Percentiles rank a stretch among this genome's conserved stretches.
Evolutionary conservation across 2,797 vertebrate species (phyloP).

Genomic region (Alectoris magna): DNA sequence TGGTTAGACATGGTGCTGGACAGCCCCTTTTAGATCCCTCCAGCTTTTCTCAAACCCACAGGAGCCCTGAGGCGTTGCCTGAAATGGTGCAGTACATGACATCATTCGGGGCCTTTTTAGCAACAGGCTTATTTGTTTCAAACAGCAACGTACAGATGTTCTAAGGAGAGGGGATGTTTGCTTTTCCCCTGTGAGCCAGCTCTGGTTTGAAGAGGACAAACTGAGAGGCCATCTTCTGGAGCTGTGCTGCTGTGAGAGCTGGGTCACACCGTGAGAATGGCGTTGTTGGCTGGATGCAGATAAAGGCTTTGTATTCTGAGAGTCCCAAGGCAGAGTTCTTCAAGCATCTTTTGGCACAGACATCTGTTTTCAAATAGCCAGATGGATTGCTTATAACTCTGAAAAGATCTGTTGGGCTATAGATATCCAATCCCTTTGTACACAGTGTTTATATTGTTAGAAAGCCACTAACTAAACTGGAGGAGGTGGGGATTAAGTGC

Average conservation of each 20-base stretch:
- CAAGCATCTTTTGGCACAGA: neutral
- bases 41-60: neutral
- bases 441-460: neutral
- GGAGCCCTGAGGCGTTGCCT: constrained; percentile 45
- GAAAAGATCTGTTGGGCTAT: neutral
- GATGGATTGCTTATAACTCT: neutral
- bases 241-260: neutral
- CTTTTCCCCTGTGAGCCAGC: constrained; percentile 4
- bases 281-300: neutral
- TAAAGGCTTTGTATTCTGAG: neutral
- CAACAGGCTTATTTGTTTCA: constrained; percentile 48
- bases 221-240: neutral
- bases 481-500: neutral
- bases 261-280: fast-evolving
- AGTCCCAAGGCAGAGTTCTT: neutral
- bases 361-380: neutral
- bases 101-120: constrained; percentile 49
- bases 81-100: neutral
- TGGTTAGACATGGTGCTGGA: neutral
- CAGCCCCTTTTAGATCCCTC: neutral
- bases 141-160: constrained; percentile 58
- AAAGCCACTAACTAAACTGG: neutral
- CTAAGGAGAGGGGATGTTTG: constrained; percentile 36
- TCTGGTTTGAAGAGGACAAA: neutral
- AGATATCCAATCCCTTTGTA: neutral